Conservation (phyloP, 2,797 vertebrate genomes). For the Tamandua tetradactyla region DNA sequence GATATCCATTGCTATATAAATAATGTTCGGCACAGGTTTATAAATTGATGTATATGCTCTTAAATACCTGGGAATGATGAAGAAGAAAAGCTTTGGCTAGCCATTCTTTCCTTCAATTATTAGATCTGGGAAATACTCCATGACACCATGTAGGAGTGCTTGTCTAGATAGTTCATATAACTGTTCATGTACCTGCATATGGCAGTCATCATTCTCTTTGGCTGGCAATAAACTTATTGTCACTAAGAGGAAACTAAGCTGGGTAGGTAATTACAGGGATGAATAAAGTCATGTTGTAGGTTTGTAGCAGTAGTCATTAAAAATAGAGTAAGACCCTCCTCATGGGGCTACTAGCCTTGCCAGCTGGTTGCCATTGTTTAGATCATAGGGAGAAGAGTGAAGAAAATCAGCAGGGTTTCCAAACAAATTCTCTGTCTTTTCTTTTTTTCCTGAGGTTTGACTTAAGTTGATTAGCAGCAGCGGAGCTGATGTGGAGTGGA, state of each 20-base stretch:
- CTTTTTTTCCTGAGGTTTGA: neutral
- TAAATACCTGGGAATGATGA: neutral
- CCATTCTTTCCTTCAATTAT: neutral
- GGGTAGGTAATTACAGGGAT: constrained; percentile 52
- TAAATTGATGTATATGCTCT: neutral
- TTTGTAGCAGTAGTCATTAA: constrained; percentile 58
- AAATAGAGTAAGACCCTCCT: constrained; percentile 57
- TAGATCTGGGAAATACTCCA: neutral
- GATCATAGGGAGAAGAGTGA: constrained; percentile 47
- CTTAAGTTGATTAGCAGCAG: constrained; percentile 56
- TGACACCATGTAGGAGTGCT: neutral
- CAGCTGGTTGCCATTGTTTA: constrained; percentile 59
- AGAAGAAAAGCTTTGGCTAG: neutral
- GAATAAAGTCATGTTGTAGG: constrained; percentile 61
- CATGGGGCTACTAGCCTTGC: constrained; percentile 33
- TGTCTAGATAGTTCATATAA: neutral
- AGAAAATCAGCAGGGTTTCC: constrained; percentile 57
- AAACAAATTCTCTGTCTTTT: constrained; percentile 8
- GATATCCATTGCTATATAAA: neutral
- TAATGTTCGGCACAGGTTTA: neutral
- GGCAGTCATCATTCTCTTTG: constrained; percentile 44
- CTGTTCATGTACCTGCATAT: neutral
- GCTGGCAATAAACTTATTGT: constrained; percentile 33
- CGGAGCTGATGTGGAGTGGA: constrained; percentile 42
- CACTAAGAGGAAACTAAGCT: constrained; percentile 52